Base-by-base conservation (phyloP, 2,888 invertebrate genomes). In the Oligia fasciuncula region DNA sequence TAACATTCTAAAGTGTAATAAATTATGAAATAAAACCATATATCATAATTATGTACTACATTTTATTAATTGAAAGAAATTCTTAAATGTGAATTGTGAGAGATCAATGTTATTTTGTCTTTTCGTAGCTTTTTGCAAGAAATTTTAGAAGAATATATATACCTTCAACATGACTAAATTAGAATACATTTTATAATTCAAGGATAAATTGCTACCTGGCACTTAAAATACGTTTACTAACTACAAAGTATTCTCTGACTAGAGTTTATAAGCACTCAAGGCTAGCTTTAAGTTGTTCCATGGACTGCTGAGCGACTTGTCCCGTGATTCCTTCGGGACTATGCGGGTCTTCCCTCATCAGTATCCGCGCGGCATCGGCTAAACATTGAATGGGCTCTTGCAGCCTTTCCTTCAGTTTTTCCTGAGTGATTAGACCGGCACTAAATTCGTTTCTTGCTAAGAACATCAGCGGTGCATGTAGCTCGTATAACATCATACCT, bases 401-500 rank as follows among this genome's bases (percentile, higher is more conserved):
- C 80, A 98, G 95, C 87, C 97, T 97, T 4, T 97, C 96, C 85
- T 97, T 98, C 9, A 98, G 93, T 79, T 97, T 97, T 0, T 97
- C 97, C 65, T 97, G 97, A 51, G 97, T 96, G 29, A 98, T 97
- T 0, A 97, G 93, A 1, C 97, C 97, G 0, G 97, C 96, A 69
- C 97, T 97, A 90, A 97, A 98, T 80, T 97, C 97, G 86, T 97
- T 98, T 87, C 97, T 97, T 0, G 98, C 98, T 84, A 98, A 90
- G 87, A 98, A 97, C 93, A 98, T 97, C 14, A 98, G 91, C 0
- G 98, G 98, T 0, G 98, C 98, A 91, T 99, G 98, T 23, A 98
- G 94, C 93, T 99, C 99, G 91, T 98, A 99, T 46, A 98, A 93
- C 89, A 98, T 97, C 96, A 98, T 97, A 19, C 98, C 98, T 97